These are phyloP conservation scores for Uloborus plumipes DNA, from an alignment of 2,888 invertebrate genomes.

Conservation along the genomic window DNA sequence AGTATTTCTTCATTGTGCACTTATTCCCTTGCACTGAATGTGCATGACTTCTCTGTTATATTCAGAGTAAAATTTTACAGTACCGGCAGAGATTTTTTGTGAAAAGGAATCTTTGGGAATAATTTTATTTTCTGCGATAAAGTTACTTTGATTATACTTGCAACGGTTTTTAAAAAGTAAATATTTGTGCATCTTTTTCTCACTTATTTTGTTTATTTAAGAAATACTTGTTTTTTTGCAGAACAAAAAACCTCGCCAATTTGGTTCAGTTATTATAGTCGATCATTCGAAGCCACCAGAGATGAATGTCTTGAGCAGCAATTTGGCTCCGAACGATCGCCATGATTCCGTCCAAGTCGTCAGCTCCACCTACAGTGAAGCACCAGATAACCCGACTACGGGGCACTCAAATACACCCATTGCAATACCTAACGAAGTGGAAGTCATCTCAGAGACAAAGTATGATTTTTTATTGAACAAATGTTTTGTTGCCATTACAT, in stretches of 20 bases:
- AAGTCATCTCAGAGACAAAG: conserved; percentile 98
- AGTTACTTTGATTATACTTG: too few relatives aligned
- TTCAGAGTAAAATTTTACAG: too few relatives aligned
- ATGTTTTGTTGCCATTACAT: too few relatives aligned
- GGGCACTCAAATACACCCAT: conserved; percentile 98
- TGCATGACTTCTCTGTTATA: too few relatives aligned
- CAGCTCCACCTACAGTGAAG: conserved; percentile 97
- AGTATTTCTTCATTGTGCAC: too few relatives aligned
- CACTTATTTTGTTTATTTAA: conserved; percentile 18
- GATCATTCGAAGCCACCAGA: conserved; percentile 64
- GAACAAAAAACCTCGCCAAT: conserved; percentile 62
- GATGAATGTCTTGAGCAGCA: conserved; percentile 54
- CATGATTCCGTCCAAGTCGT: conserved; percentile 97
- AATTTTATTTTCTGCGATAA: too few relatives aligned
- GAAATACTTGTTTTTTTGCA: neutral
- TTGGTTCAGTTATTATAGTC: conserved; percentile 62
- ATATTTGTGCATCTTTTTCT: too few relatives aligned
- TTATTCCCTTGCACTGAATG: too few relatives aligned
- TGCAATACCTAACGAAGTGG: conserved; percentile 92
- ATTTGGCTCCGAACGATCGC: conserved; percentile 88
- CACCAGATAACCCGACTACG: conserved; percentile 94
- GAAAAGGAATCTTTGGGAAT: too few relatives aligned
- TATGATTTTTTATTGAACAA: conserved; percentile 75
- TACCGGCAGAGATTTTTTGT: too few relatives aligned
- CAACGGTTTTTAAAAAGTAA: too few relatives aligned